Base-by-base conservation (phyloP, 2,888 invertebrate species). In the Crepidodera aurea region DNA sequence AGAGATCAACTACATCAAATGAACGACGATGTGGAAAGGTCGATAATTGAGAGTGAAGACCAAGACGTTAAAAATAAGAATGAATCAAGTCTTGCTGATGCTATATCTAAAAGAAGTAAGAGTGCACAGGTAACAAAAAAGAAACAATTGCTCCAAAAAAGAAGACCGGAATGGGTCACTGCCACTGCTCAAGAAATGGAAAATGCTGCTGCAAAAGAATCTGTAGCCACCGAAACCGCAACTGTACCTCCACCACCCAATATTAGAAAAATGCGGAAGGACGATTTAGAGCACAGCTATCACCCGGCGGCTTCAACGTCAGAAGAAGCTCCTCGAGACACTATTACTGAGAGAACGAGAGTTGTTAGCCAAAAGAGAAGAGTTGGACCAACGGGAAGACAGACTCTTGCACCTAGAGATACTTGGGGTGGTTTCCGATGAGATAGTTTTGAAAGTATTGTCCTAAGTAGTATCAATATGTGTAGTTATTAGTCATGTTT, bases 1-100 rank as follows among this genome's bases (percentile, higher is more conserved):
- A 74, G 78, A 65, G 73, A 77, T 39, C 70, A 74, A 29, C 68
- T 80, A 37, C 75, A 78, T 27, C 70, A 73, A 37, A 64, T 81
- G 12, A 77, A 76, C 60, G 71, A 75, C 15, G 72, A 77, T 2
- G 62, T 81, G 6, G 78, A 77, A 44, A 75, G 77, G 66, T 66
- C 73, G 1, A 71, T 79, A 18, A 73, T 80, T 10, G 68, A 72
- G 54, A 70, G 71, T 3, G 80, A 79, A 67, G 67, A 71, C 4
- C 51, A 5, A 39, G 72, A 1, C 66, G 71, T 4, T 51, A 73
- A 25, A 67, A 67, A 19, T 68, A 69, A 29, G 68, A 69, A 27
- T 15, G 7, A 60, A 55, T 37, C 32, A 54, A 7, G 25, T 56
- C 40, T 25, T 29, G 25, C 34, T 62, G 51, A 27, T 50, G 18